Percentiles rank a stretch among this genome's conserved stretches.
phyloP scores from a whole-genome alignment of 2,797 vertebrate species.

The Odontamblyopus lacepedii region DNA sequence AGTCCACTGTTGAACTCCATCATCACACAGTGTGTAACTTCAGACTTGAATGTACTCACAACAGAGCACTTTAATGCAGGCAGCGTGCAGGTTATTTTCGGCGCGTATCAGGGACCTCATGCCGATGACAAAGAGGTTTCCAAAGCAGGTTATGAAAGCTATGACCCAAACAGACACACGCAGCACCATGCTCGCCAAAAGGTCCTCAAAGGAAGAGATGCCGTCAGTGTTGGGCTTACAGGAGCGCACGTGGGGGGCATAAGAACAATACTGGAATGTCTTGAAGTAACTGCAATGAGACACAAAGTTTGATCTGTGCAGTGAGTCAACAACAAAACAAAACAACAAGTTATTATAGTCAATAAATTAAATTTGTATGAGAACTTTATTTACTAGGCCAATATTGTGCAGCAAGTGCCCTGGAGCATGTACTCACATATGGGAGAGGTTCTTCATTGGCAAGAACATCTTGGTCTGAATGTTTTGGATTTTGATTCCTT shows the following conservation, averaged over 20 bases:
- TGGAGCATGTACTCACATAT: slow-evolving; percentile 72
- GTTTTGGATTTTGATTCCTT: slow-evolving; percentile 81
- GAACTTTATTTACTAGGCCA: no score
- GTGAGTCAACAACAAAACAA: background rate
- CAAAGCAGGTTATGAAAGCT: slow-evolving; percentile 86
- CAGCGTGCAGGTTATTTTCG: slow-evolving; percentile 83
- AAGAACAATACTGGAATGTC: slow-evolving; percentile 87
- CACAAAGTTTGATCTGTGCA: background rate
- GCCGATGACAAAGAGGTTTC: slow-evolving; percentile 86
- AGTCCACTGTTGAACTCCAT: no score
- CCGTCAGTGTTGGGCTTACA: slow-evolving; percentile 87
- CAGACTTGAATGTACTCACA: slow-evolving; percentile 73
- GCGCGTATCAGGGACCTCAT: slow-evolving; percentile 86
- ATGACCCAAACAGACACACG: slow-evolving; percentile 88
- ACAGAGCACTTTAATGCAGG: slow-evolving; percentile 87
- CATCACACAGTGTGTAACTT: background rate
- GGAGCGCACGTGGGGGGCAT: slow-evolving; percentile 81
- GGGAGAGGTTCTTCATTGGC: slow-evolving; percentile 79
- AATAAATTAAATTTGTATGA: no score
- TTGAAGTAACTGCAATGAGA: slow-evolving; percentile 81
- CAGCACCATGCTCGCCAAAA: slow-evolving; percentile 83
- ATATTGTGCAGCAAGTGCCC: background rate
- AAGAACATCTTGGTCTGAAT: slow-evolving; percentile 82
- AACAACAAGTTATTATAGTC: no score
- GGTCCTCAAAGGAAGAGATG: slow-evolving; percentile 87